Conservation (phyloP, 2,888 invertebrate genomes). For the Drosophila helvetica region DNA sequence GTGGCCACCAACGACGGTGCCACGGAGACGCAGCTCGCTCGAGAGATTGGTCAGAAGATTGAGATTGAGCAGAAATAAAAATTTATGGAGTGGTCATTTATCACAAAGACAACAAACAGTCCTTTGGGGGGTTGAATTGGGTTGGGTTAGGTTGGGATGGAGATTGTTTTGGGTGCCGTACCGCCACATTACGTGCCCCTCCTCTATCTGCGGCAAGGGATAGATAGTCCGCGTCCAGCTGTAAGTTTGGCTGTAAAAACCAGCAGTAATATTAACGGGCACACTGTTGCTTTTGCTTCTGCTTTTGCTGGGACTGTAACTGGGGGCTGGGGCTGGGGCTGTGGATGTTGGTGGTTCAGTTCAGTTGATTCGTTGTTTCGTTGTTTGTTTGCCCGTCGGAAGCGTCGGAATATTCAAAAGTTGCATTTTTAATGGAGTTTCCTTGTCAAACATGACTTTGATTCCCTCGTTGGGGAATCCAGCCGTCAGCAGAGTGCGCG, state of each 20-base stretch:
- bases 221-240: slow-evolving; percentile 30
- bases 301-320: slow-evolving; percentile 24
- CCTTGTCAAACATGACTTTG: slow-evolving; percentile 66
- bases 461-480: slow-evolving; percentile 43
- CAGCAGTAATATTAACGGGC: slow-evolving; percentile 57
- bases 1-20: not conserved
- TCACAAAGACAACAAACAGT: slow-evolving; percentile 48
- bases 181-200: not conserved
- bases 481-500: slow-evolving; percentile 15
- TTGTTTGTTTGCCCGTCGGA: slow-evolving; percentile 34
- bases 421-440: slow-evolving; percentile 77
- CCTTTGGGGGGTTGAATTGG: slow-evolving; percentile 3
- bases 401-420: slow-evolving; percentile 59
- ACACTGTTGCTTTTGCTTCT: slow-evolving; percentile 35
- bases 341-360: slow-evolving; percentile 10
- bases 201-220: not conserved
- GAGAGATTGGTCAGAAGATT: slow-evolving; percentile 63
- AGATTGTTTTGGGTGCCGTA: too few species aligned
- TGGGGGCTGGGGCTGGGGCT: slow-evolving; percentile 31
- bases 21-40: slow-evolving; percentile 21
- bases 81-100: slow-evolving; percentile 75
- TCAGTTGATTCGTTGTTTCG: slow-evolving; percentile 9
- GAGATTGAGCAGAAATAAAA: slow-evolving; percentile 72
- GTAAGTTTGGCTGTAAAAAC: slow-evolving; percentile 59
- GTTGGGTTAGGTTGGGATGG: not conserved